Conservation (phyloP, 2,113 vertebrate species). For the Redunca redunca region DNA sequence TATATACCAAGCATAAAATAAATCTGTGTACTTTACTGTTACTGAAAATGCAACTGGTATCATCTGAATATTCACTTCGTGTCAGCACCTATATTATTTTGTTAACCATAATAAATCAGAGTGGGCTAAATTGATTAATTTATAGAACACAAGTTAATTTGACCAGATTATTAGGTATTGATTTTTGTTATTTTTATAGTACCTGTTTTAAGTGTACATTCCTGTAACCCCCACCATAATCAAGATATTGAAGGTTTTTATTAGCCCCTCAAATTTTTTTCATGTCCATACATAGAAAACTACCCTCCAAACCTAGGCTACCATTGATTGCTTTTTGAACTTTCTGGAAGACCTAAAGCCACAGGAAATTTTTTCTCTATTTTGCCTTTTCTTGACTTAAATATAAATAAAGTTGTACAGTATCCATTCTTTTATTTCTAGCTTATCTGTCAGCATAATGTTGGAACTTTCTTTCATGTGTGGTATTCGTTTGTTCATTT, state of each 20-base stretch:
- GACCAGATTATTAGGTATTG: not conserved
- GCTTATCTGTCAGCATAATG: not conserved
- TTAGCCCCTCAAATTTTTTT: not conserved
- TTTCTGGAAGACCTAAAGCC: not conserved
- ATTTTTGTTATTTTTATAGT: not conserved
- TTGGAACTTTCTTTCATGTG: not conserved
- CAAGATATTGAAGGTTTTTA: not conserved
- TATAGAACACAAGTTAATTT: not conserved
- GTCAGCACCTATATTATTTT: not conserved
- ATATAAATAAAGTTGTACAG: not conserved
- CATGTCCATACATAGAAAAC: not conserved
- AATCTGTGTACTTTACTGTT: not conserved
- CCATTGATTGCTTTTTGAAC: not conserved
- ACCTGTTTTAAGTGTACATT: not conserved
- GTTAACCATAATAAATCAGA: not conserved
- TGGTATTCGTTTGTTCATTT: not conserved
- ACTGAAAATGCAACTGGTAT: not conserved
- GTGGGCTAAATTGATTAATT: not conserved
- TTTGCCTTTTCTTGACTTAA: not conserved
- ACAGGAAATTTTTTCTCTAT: not conserved
- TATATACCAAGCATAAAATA: not conserved
- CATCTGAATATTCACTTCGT: not conserved
- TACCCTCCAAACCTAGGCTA: not conserved
- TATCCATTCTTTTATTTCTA: not conserved
- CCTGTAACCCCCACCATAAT: not conserved